A percentile compares a stretch with the other conserved stretches of the same genome.
Evolutionary conservation across 1,140 invertebrate species (phyloP).

Genomic region (Drosophila kepulauana): DNA sequence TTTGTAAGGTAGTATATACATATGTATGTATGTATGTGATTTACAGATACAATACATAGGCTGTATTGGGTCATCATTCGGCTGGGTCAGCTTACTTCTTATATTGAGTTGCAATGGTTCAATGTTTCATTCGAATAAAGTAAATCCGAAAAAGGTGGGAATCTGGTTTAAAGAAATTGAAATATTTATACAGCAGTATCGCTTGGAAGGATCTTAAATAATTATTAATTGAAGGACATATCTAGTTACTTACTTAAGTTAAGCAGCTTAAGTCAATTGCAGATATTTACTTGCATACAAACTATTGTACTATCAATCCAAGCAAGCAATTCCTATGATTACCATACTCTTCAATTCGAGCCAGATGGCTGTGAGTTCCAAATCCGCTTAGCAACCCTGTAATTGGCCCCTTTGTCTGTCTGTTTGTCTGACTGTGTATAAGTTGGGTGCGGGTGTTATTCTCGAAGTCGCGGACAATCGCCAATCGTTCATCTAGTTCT

Average conservation of each 20-base stretch:
- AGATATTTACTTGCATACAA: slow-evolving; percentile 1
- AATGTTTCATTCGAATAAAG: no score
- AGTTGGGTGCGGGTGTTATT: slow-evolving; percentile 13
- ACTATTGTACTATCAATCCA: slow-evolving; percentile 13
- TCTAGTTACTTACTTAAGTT: slow-evolving; percentile 1
- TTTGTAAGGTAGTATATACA: no score
- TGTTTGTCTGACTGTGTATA: not conserved
- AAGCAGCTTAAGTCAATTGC: slow-evolving; percentile 13
- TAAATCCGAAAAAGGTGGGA: no score
- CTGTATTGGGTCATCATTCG: no score
- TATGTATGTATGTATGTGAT: no score
- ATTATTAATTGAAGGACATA: not conserved
- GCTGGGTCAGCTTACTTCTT: no score
- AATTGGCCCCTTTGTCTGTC: slow-evolving; percentile 63
- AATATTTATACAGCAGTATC: no score
- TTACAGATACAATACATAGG: no score
- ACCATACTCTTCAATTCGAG: slow-evolving; percentile 8
- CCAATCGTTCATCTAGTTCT: slow-evolving; percentile 44
- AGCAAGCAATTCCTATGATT: slow-evolving; percentile 15
- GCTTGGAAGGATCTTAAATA: not conserved
- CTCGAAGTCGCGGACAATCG: slow-evolving; percentile 2
- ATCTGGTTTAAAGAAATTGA: no score
- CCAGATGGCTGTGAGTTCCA: slow-evolving; percentile 21
- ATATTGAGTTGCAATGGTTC: no score
- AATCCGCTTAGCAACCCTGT: slow-evolving; percentile 79